These are phyloP conservation scores for Lycocerus yunnanus DNA, from an alignment of 2,888 invertebrate species.

Conservation along the genomic window DNA sequence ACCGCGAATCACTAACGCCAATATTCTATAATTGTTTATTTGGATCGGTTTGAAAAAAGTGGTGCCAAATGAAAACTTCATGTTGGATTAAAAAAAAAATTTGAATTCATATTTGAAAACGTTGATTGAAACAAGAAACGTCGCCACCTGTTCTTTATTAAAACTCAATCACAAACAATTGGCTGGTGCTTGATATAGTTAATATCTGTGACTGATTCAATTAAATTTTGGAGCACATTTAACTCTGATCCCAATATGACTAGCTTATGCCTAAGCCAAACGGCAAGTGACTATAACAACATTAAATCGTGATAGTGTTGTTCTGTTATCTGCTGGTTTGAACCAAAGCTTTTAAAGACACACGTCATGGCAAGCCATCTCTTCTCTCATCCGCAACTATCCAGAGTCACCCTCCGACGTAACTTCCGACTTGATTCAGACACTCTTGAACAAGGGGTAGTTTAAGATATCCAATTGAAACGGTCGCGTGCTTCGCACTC, in stretches of 20 bases:
- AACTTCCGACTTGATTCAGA: conserved; percentile 48
- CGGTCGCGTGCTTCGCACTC: conserved; percentile 44
- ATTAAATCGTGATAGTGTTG: conserved; percentile 59
- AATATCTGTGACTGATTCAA: conserved; percentile 59
- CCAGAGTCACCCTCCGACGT: conserved; percentile 52
- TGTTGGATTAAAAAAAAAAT: conserved; percentile 25
- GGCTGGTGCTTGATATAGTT: conserved; percentile 55
- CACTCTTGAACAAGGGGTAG: conserved; percentile 40
- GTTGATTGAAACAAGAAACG: conserved; percentile 18
- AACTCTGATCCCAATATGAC: conserved; percentile 56
- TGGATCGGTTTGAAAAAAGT: background rate
- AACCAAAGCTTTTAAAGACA: conserved; percentile 40
- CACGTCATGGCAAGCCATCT: conserved; percentile 14
- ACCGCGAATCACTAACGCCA: background rate
- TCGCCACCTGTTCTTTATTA: conserved; percentile 36
- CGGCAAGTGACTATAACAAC: conserved; percentile 59
- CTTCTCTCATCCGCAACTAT: conserved; percentile 25
- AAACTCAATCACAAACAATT: conserved; percentile 52
- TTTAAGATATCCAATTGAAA: conserved; percentile 43
- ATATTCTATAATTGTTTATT: background rate
- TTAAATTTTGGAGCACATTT: conserved; percentile 56
- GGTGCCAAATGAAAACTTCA: conserved; percentile 19
- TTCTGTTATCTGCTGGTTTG: conserved; percentile 53
- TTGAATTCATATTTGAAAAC: conserved; percentile 15
- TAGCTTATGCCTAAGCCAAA: conserved; percentile 58